phyloP scores from a whole-genome alignment of 1,140 invertebrate genomes.

The Heliothis virescens region DNA sequence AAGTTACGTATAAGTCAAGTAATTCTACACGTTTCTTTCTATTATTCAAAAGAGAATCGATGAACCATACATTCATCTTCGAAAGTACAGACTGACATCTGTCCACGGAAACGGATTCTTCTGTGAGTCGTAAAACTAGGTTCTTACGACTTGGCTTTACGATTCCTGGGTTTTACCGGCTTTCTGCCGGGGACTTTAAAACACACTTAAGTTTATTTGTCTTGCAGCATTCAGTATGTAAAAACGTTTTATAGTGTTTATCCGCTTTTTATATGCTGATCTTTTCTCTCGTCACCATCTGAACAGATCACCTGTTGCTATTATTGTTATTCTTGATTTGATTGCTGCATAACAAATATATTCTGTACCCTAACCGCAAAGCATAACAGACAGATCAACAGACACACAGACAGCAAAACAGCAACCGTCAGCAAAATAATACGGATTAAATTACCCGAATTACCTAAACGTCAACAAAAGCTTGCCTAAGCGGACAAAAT shows the following conservation, averaged over 20 bases:
- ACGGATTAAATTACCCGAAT: conserved; percentile 19
- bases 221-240: not conserved
- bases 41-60: not conserved
- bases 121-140: not conserved
- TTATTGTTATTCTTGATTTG: too few relatives aligned
- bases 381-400: too few relatives aligned
- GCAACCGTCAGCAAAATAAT: not conserved
- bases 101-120: not conserved
- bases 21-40: too few relatives aligned
- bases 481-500: conserved; percentile 1
- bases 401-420: not conserved
- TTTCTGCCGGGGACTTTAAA: not conserved
- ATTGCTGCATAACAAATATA: not conserved
- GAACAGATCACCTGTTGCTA: too few relatives aligned
- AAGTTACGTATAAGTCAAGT: too few relatives aligned
- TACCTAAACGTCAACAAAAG: conserved; percentile 19
- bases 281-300: too few relatives aligned
- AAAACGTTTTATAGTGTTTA: too few relatives aligned
- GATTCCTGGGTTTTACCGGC: not conserved
- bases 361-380: too few relatives aligned
- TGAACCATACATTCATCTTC: not conserved
- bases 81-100: conserved; percentile 5
- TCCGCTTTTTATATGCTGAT: too few relatives aligned
- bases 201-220: not conserved
- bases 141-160: not conserved